Percentiles rank a stretch among this genome's conserved stretches.
Evolutionary conservation across 2,797 vertebrate species (phyloP).

Genomic region (Nyctibius grandis): DNA sequence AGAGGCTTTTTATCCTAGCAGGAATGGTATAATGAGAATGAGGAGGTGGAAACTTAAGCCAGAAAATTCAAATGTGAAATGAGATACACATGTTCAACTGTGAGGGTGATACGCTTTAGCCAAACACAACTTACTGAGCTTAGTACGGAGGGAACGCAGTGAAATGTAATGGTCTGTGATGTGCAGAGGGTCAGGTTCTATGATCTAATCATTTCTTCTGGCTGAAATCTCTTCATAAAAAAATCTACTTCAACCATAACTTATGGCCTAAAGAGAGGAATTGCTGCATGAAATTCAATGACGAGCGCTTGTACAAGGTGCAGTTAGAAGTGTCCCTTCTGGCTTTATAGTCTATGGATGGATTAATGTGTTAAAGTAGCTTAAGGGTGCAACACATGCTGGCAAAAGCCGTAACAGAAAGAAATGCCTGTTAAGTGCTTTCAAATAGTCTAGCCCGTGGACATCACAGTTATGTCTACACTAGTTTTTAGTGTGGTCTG

Average conservation of each 20-base stretch:
- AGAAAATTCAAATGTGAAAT: slow-evolving; percentile 51
- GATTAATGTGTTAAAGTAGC: slow-evolving; percentile 26
- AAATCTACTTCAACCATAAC: slow-evolving; percentile 35
- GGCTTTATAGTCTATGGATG: slow-evolving; percentile 19
- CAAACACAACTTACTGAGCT: slow-evolving; percentile 46
- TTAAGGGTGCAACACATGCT: background rate
- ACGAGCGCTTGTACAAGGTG: background rate
- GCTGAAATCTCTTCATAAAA: slow-evolving; percentile 51
- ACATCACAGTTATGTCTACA: background rate
- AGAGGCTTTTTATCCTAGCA: slow-evolving; percentile 1
- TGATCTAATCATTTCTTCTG: slow-evolving; percentile 60
- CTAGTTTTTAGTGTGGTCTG: background rate
- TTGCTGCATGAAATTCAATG: slow-evolving; percentile 27
- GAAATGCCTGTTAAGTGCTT: background rate
- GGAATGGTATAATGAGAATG: background rate
- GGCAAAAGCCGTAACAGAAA: background rate
- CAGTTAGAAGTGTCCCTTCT: slow-evolving; percentile 36
- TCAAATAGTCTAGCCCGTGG: background rate
- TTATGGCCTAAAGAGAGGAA: slow-evolving; percentile 22
- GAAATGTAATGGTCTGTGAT: slow-evolving; percentile 50
- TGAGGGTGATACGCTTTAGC: slow-evolving; percentile 37
- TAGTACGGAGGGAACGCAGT: background rate
- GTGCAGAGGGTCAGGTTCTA: slow-evolving; percentile 39
- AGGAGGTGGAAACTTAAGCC: slow-evolving; percentile 7
- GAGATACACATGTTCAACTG: slow-evolving; percentile 50